Percentiles rank a stretch among this genome's conserved stretches.
phyloP scores from a whole-genome alignment of 2,888 invertebrate species.

The Machimus atricapillus region DNA sequence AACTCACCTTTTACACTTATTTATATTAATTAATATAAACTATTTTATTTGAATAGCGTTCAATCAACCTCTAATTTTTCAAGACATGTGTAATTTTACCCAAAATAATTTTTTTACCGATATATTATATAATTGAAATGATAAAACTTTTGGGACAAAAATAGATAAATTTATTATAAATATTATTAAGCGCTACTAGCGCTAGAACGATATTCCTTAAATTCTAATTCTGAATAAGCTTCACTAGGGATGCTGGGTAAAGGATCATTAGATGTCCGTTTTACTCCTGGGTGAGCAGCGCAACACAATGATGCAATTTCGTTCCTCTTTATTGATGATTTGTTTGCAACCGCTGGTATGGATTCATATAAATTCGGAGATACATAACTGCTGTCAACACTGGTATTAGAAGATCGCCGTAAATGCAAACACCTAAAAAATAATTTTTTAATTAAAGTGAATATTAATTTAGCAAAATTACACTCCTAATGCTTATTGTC shows the following conservation, averaged over 20 bases:
- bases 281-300: neutral
- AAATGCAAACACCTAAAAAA: neutral
- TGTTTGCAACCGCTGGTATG: constrained; percentile 48
- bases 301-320: neutral
- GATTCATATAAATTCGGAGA: constrained; percentile 39
- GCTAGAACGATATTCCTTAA: neutral
- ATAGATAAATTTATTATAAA: neutral
- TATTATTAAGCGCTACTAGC: neutral
- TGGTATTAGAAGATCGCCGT: neutral
- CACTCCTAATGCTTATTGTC: too few species aligned
- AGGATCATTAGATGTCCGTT: constrained; percentile 52
- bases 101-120: neutral
- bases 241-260: constrained; percentile 53
- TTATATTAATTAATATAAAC: neutral
- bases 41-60: neutral
- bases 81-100: neutral
- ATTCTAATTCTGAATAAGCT: neutral
- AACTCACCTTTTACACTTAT: neutral
- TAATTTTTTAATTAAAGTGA: neutral
- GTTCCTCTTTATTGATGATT: constrained; percentile 43
- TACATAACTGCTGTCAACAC: constrained; percentile 50
- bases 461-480: too few species aligned
- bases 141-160: neutral
- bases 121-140: neutral
- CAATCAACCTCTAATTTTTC: neutral